Evolutionary conservation across 1,140 invertebrate species (phyloP), one percentile per base, ranked within the genome.

Genomic region (Dolichoris vasculosae): DNA sequence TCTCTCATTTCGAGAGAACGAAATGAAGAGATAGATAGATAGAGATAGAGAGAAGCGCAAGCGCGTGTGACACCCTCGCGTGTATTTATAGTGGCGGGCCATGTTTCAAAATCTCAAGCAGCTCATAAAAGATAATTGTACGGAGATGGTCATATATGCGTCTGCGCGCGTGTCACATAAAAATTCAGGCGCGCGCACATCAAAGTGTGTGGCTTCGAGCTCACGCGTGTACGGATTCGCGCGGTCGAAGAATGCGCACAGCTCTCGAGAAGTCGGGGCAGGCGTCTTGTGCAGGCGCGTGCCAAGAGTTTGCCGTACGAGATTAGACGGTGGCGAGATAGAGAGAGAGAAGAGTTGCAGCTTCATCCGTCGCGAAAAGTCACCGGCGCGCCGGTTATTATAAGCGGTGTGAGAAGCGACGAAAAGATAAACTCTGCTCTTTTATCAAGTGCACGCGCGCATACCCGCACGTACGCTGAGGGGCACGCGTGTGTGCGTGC

Each of bases 81-180:
- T 17, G 38, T 85, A 85, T 85, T 85, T 85, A 85, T 85, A 85
- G 77, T 40, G 76, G 43, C 64, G 30, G 15, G 48, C 84, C 48
- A 82, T 80, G 75, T 73, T 69, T 85, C 83, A 75, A 75, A 81
- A 85, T 82, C 84, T 76, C 78, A 64, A 75, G 78, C 84, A 85
- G 84, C 84, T 82, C 84, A 35, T 85, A 85, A 85, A 85, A 81
- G 84, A 85, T 85, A 85, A 85, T 85, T 85, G 79, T 76, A 63
- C 78, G 75, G n/a, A 40, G 75, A 84, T 84, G 75, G 75, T 84
- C 83, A 78, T 84, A 79, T 78, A 79, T 78, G 83, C 75, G 83
- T 84, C 83, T 67, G 63, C 83, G 83, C 64, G 15, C 43, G 76
- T 43, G 46, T 55, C 77, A 59, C 83, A 63, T 71, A 79, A 84